Evolutionary conservation across 2,888 invertebrate genomes (phyloP), one percentile per base, ranked within the genome.

Genomic region (Taphrorychus bicolor): DNA sequence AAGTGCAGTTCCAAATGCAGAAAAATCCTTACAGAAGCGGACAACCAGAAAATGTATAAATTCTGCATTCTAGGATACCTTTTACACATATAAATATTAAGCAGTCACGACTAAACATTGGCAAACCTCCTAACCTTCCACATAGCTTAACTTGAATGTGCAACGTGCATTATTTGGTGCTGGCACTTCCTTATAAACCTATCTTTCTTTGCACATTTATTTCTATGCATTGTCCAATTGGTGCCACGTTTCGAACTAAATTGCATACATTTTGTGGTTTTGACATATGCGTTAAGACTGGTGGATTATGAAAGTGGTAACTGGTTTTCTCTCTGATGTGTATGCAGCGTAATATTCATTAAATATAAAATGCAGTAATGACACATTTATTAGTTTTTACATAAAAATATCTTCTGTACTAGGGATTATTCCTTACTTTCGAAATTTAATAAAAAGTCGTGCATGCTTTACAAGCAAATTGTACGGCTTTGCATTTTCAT

Each of bases 51-150:
- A 52, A 58, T 48, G 54, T 32, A 59, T 53, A 59, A 51, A 65
- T 65, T 59, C 59, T 40, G 57, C 59, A 65, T 65, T 59, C 65
- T 59, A 21, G 59, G 54, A 65, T 59, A 65, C 48, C 65, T 65
- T 59, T 65, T 65, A 66, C 66, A 66, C 56, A 60, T 60, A 66
- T 66, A 66, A 60, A 66, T 66, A 66, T 66, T 66, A 59, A 66
- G 56, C 59, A 66, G 60, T 66, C 66, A 66, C 66, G 66, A 66
- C 60, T 14, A 45, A 59, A 59, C 66, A 60, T 66, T 56, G 56
- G 66, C 56, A 54, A 66, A 66, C 66, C 66, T 63, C 40, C 63
- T 66, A 66, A 66, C 66, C 60, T 60, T 66, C 60, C 56, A 60
- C 66, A 66, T 60, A 51, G 66, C 24, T 66, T 51, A 61, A 56